A percentile compares a stretch with the other conserved stretches of the same genome.
Conservation (phyloP, 2,888 invertebrate species). For the Empis stercorea region DNA sequence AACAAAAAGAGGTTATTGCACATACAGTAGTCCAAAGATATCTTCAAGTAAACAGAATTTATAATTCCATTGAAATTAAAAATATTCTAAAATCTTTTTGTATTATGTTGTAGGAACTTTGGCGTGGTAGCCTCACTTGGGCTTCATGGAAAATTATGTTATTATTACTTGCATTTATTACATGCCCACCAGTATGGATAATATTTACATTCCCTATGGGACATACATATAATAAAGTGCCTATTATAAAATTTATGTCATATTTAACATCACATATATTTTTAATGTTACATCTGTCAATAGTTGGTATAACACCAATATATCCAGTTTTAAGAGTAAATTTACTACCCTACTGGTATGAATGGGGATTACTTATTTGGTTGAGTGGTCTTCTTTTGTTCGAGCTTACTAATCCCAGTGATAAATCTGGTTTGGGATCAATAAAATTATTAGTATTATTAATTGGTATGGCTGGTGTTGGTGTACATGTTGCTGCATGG, state of each 20-base stretch:
- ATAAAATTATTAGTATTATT: constrained; percentile 77
- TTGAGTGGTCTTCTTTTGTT: constrained; percentile 87
- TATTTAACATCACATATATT: constrained; percentile 98
- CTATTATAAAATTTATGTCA: constrained; percentile 99
- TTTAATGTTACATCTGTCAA: constrained; percentile 81
- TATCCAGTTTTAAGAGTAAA: constrained; percentile 68
- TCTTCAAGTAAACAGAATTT: constrained; percentile 61
- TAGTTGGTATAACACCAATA: constrained; percentile 81
- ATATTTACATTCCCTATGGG: constrained; percentile 89
- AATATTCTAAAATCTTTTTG: background rate
- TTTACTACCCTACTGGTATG: constrained; percentile 86
- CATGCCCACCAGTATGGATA: constrained; percentile 94
- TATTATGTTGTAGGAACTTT: constrained; percentile 62
- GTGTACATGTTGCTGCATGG: constrained; percentile 73
- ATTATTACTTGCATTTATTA: constrained; percentile 80
- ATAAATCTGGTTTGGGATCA: constrained; percentile 93
- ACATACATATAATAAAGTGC: constrained; percentile 94
- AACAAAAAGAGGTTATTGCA: constrained; percentile 95
- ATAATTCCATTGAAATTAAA: no score
- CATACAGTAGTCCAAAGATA: constrained; percentile 96
- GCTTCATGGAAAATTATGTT: constrained; percentile 88
- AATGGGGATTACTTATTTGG: constrained; percentile 91
- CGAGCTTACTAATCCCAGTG: constrained; percentile 95
- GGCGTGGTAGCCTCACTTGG: constrained; percentile 96
- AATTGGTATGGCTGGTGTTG: constrained; percentile 81